Conservation (phyloP, 2,113 vertebrate genomes). For the Aythya baeri region DNA sequence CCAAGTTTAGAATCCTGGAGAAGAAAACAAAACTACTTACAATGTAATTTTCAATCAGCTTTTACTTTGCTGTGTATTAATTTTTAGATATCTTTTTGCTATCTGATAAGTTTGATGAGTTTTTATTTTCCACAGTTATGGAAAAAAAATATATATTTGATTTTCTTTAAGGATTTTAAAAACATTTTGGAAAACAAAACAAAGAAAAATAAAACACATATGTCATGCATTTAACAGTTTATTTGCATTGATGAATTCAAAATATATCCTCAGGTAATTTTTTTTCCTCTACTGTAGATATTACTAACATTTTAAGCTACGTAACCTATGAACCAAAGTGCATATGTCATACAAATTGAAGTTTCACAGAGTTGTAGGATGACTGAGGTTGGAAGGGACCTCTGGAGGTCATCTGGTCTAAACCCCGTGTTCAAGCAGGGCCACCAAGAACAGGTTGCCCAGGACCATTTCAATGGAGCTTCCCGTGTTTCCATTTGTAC, state of each 20-base stretch:
- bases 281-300: neutral
- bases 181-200: neutral
- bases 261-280: neutral
- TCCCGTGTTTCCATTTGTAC: neutral
- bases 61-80: neutral
- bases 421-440: neutral
- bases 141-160: accelerated
- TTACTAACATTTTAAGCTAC: neutral
- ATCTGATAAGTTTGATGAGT: neutral
- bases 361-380: neutral
- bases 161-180: neutral
- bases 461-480: neutral
- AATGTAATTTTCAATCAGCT: neutral
- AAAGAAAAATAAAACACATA: neutral
- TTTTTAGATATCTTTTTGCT: neutral
- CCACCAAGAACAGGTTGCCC: neutral
- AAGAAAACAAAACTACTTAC: neutral
- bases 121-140: neutral
- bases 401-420: neutral
- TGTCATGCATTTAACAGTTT: neutral
- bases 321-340: neutral
- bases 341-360: neutral
- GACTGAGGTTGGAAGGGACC: neutral
- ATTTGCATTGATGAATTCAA: neutral
- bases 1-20: neutral